Percentiles rank a stretch among this genome's conserved stretches.
phyloP scores from a whole-genome alignment of 2,113 vertebrate species.

The Coptodon rendalli region DNA sequence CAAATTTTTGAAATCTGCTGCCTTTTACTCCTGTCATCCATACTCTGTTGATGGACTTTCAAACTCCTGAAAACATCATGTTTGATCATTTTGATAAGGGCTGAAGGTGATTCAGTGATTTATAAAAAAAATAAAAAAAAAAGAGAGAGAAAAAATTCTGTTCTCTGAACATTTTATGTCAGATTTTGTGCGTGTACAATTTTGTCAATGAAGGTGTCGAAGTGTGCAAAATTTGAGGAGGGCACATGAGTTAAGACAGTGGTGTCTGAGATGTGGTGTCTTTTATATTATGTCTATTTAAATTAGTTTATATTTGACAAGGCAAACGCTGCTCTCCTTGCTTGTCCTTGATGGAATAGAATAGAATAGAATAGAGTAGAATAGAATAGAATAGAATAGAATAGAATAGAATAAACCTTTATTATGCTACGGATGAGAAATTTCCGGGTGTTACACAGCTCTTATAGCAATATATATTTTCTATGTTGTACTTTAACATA shows the following conservation, averaged over 20 bases:
- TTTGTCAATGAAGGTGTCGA: neutral
- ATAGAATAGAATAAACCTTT: neutral
- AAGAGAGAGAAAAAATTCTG: neutral
- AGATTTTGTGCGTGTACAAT: neutral
- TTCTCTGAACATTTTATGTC: neutral
- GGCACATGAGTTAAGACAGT: neutral
- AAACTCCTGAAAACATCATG: neutral
- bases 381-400: neutral
- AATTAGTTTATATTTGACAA: neutral
- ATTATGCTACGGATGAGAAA: neutral
- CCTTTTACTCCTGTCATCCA: neutral
- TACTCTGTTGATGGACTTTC: neutral
- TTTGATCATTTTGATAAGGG: neutral
- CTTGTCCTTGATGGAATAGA: neutral
- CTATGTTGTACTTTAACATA: neutral
- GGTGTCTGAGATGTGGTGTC: neutral
- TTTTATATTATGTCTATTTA: neutral
- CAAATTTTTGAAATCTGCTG: neutral
- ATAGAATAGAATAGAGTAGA: too few species aligned
- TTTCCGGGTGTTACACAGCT: neutral
- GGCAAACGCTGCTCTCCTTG: neutral
- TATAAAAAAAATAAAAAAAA: neutral
- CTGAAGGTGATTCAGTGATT: neutral
- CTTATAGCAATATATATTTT: neutral
- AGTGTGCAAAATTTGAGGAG: neutral